Evolutionary conservation across 2,797 vertebrate species (phyloP).

Genomic region (Coendou prehensilis): DNA sequence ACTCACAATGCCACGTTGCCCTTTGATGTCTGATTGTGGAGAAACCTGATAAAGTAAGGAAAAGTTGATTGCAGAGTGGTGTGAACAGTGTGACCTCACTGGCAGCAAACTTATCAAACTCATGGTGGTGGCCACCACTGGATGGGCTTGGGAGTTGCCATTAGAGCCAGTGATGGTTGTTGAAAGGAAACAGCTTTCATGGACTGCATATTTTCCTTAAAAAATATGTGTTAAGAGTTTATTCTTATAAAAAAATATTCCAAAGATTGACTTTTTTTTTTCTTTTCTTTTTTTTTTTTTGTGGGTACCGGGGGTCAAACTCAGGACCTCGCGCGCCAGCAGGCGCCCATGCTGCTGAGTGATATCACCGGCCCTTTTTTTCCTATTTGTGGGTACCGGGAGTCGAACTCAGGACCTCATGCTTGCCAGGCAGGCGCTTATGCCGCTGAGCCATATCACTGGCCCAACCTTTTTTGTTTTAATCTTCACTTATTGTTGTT

Average conservation of each 20-base stretch:
- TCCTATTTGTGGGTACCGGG: no score
- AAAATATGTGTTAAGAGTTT: neutral
- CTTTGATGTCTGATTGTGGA: neutral
- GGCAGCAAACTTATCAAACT: neutral
- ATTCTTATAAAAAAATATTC: neutral
- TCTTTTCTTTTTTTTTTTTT: neutral
- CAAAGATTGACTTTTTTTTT: neutral
- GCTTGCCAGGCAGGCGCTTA: no score
- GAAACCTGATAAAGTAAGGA: neutral
- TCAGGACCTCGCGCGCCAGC: no score
- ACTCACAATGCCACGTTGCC: neutral
- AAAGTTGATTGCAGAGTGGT: constrained; percentile 3
- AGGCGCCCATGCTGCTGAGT: no score
- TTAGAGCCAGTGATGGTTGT: neutral
- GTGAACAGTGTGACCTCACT: neutral
- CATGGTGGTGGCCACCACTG: neutral
- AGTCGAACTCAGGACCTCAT: no score
- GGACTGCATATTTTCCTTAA: neutral
- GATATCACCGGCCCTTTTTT: no score
- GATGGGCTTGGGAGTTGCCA: neutral
- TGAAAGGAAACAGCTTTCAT: neutral
- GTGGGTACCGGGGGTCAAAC: no score
- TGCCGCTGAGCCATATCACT: no score
- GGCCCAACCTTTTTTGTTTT: constrained; percentile 15
- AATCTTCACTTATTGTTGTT: neutral